These are phyloP conservation scores for Mustela lutreola DNA, from an alignment of 2,113 vertebrate genomes.

Conservation along the genomic window DNA sequence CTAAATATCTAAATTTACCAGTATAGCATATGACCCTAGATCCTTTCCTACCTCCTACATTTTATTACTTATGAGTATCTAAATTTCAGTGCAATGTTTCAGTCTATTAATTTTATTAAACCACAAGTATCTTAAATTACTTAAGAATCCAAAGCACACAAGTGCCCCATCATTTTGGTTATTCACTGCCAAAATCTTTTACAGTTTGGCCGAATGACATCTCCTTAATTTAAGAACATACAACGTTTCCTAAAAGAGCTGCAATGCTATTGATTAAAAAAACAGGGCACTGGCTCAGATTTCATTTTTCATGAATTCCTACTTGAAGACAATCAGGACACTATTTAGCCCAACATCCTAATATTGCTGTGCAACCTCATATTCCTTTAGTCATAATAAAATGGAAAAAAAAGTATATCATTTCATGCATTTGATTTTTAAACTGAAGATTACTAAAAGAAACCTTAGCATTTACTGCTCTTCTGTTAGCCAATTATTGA, in stretches of 20 bases:
- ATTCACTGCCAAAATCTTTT: background rate
- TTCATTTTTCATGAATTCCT: slow-evolving; percentile 50
- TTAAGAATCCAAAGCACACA: slow-evolving; percentile 20
- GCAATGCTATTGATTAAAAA: background rate
- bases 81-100: slow-evolving; percentile 51
- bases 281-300: background rate
- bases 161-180: background rate
- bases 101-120: slow-evolving; percentile 45
- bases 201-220: background rate
- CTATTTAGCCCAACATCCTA: background rate
- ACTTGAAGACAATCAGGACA: slow-evolving; percentile 45
- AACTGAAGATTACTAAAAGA: slow-evolving; percentile 32
- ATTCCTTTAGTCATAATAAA: slow-evolving; percentile 22
- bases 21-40: background rate
- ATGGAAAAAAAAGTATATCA: slow-evolving; percentile 3
- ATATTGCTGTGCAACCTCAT: background rate
- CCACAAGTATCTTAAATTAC: slow-evolving; percentile 47
- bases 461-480: background rate
- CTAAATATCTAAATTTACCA: slow-evolving; percentile 14
- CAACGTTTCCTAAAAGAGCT: slow-evolving; percentile 49
- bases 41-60: slow-evolving; percentile 1
- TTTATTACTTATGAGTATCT: slow-evolving; percentile 23
- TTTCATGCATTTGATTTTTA: background rate
- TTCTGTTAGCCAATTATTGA: slow-evolving; percentile 45
- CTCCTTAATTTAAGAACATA: slow-evolving; percentile 22